Conservation (phyloP, 2,888 invertebrate genomes). For the Mythimna loreyi region DNA sequence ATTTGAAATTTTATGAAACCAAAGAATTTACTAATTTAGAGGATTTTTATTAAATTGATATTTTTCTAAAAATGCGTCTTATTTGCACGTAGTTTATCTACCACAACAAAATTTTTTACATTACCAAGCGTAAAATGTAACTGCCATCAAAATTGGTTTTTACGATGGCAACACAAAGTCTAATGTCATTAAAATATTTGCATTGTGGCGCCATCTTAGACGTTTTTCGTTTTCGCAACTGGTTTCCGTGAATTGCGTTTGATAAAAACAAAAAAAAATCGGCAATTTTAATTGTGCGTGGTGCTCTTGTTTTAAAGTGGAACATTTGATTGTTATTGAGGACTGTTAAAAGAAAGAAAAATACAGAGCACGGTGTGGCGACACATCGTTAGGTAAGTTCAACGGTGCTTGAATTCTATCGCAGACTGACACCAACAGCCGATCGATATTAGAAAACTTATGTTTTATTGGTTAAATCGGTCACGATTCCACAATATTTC, state of each 20-base stretch:
- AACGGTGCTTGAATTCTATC: slow-evolving; percentile 58
- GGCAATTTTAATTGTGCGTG: slow-evolving; percentile 58
- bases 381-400: slow-evolving; percentile 63
- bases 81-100: slow-evolving; percentile 2
- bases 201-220: slow-evolving; percentile 71
- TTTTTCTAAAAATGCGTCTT: slow-evolving; percentile 22
- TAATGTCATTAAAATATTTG: slow-evolving; percentile 60
- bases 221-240: slow-evolving; percentile 68
- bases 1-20: slow-evolving; percentile 16
- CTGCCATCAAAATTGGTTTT: slow-evolving; percentile 23
- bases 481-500: slow-evolving; percentile 56
- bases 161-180: slow-evolving; percentile 42
- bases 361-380: slow-evolving; percentile 53
- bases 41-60: slow-evolving; percentile 29
- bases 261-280: slow-evolving; percentile 68
- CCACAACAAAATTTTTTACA: not conserved
- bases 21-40: slow-evolving; percentile 22
- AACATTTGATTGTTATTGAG: slow-evolving; percentile 39
- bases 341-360: slow-evolving; percentile 33
- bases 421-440: slow-evolving; percentile 74
- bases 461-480: slow-evolving; percentile 69
- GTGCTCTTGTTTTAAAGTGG: slow-evolving; percentile 63
- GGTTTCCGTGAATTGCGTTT: slow-evolving; percentile 70
- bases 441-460: slow-evolving; percentile 86
- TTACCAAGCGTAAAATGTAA: slow-evolving; percentile 14